These are phyloP conservation scores for Ophioderma brevispina DNA, from an alignment of 35 echinoderm and acorn worm species.

Conservation along the genomic window DNA sequence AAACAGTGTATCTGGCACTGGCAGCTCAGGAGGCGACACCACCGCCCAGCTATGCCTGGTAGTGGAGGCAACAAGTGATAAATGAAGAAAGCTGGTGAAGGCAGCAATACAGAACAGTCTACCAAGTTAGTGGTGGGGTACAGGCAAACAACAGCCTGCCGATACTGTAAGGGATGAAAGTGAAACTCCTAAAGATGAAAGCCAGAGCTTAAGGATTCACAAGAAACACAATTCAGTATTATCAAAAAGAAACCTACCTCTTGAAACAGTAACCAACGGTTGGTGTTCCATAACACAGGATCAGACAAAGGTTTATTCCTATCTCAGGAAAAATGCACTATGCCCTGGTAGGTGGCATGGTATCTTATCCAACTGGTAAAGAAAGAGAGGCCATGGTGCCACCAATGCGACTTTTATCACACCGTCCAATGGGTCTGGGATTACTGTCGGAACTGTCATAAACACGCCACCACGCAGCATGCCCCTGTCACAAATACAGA, in stretches of 20 bases:
- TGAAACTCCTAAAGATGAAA: too few species aligned
- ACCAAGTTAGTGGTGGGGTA: background rate
- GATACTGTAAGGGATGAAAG: background rate
- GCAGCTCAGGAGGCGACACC: slow-evolving; percentile 15
- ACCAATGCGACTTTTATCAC: background rate
- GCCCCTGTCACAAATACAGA: background rate
- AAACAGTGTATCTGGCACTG: slow-evolving; percentile 14
- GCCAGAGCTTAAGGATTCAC: too few species aligned
- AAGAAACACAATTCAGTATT: background rate
- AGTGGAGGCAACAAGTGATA: background rate
- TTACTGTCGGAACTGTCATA: background rate
- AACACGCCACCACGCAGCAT: background rate
- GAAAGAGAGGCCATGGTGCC: background rate
- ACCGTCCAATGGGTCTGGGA: background rate
- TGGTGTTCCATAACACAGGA: background rate
- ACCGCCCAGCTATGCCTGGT: too few species aligned
- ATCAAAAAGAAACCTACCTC: background rate
- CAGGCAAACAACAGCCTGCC: background rate
- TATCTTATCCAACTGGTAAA: background rate
- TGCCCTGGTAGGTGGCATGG: background rate
- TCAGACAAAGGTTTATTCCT: background rate
- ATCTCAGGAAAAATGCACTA: background rate
- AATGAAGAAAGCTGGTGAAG: background rate
- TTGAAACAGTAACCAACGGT: background rate
- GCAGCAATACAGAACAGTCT: background rate